Conservation (phyloP, 2,888 invertebrate species). For the Trypoxylon attenuatum region DNA sequence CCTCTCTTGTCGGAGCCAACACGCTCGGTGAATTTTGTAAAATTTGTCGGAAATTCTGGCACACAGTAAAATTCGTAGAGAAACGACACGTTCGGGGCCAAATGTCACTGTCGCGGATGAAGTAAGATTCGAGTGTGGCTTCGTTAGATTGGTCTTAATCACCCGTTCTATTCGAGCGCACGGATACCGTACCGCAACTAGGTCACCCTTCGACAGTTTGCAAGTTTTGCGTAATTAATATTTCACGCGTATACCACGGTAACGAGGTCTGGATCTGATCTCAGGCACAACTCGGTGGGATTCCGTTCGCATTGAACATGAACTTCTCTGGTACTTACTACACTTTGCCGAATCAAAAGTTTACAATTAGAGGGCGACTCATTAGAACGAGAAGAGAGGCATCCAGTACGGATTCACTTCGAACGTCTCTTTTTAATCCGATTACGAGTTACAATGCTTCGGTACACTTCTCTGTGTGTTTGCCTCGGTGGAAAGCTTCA, state of each 20-base stretch:
- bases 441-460: constrained; percentile 43
- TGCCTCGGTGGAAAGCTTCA: constrained; percentile 21
- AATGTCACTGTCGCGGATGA: no score
- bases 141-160: no score
- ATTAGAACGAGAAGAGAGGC: constrained; percentile 1
- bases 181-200: neutral
- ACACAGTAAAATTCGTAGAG: no score
- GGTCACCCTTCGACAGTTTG: neutral
- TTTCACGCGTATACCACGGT: neutral
- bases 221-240: neutral
- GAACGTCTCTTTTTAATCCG: constrained; percentile 41
- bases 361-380: constrained; percentile 35
- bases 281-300: neutral
- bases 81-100: no score
- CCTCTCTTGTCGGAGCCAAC: no score
- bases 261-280: neutral
- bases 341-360: constrained; percentile 8
- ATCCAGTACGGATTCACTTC: constrained; percentile 38
- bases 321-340: constrained; percentile 27
- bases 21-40: no score
- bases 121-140: no score
- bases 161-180: neutral
- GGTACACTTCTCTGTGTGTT: constrained; percentile 22
- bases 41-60: no score
- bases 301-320: constrained; percentile 6